Evolutionary conservation across 1,140 invertebrate species (phyloP).

Genomic region (Drosophila virilis): DNA sequence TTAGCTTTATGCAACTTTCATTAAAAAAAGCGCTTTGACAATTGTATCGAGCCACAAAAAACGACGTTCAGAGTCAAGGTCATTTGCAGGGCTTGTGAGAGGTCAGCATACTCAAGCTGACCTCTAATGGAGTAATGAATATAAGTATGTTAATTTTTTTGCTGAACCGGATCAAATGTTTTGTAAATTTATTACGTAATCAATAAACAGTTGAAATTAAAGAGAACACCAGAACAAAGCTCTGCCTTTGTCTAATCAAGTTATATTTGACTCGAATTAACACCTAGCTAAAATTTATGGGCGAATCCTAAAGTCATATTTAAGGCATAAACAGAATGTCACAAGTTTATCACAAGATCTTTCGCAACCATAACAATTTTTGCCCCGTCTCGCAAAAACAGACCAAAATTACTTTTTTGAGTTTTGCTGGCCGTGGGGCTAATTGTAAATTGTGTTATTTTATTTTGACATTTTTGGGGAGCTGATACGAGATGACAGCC

Average conservation of each 20-base stretch:
- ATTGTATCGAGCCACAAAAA: constrained; percentile 23
- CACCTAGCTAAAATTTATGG: background rate
- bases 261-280: constrained; percentile 16
- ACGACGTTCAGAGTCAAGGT: constrained; percentile 70
- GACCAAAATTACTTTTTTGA: background rate
- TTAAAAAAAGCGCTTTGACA: constrained; percentile 27
- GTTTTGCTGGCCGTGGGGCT: constrained; percentile 10
- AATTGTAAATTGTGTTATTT: constrained; percentile 28
- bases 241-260: background rate
- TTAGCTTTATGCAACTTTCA: constrained; percentile 63
- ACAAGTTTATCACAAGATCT: constrained; percentile 28
- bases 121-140: background rate
- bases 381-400: background rate
- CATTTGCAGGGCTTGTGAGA: constrained; percentile 26
- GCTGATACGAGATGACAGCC: constrained; percentile 18
- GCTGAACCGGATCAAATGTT: constrained; percentile 1
- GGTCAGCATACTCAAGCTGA: constrained; percentile 15
- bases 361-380: background rate
- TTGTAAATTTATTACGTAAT: constrained; percentile 7
- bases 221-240: constrained; percentile 11
- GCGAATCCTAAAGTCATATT: background rate
- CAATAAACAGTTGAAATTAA: constrained; percentile 18
- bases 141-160: background rate
- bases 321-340: constrained; percentile 13
- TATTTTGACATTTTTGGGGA: constrained; percentile 16